These are phyloP conservation scores for Crenichthys baileyi DNA, from an alignment of 2,797 vertebrate genomes.

Conservation along the genomic window DNA sequence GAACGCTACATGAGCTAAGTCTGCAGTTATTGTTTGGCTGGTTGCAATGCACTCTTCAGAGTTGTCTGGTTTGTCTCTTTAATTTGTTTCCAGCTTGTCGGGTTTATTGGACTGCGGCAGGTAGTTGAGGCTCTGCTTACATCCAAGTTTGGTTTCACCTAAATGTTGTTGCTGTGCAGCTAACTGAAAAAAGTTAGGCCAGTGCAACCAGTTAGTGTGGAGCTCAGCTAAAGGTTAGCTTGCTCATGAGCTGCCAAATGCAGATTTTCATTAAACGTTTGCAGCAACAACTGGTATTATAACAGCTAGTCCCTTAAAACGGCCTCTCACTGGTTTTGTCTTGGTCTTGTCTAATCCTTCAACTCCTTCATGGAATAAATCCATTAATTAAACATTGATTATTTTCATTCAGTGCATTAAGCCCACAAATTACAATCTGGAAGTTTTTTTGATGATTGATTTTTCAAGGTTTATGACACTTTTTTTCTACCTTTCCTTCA, in stretches of 20 bases:
- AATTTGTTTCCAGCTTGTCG: neutral
- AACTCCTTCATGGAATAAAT: neutral
- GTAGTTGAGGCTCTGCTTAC: neutral
- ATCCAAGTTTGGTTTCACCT: neutral
- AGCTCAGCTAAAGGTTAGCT: neutral
- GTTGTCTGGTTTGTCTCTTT: neutral
- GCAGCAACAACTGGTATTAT: neutral
- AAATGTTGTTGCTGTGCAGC: neutral
- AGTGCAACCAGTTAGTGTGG: neutral
- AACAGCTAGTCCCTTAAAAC: neutral
- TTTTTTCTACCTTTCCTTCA: slow-evolving; percentile 22
- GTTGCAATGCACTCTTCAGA: too few species aligned
- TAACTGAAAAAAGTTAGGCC: neutral
- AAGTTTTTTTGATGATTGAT: neutral
- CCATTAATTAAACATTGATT: neutral
- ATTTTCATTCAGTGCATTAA: neutral
- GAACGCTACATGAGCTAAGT: neutral
- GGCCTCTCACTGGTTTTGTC: neutral
- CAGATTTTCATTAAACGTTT: neutral
- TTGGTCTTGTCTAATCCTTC: neutral
- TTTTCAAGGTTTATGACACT: neutral
- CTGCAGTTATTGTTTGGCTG: neutral
- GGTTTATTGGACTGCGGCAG: neutral
- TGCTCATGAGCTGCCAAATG: neutral
- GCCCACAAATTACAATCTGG: neutral